Evolutionary conservation across 30 jellyfish, hydroid and myxozoan species (phyloP), one percentile per base, ranked within the genome.

Genomic region (Hydractinia symbiolongicarpus): DNA sequence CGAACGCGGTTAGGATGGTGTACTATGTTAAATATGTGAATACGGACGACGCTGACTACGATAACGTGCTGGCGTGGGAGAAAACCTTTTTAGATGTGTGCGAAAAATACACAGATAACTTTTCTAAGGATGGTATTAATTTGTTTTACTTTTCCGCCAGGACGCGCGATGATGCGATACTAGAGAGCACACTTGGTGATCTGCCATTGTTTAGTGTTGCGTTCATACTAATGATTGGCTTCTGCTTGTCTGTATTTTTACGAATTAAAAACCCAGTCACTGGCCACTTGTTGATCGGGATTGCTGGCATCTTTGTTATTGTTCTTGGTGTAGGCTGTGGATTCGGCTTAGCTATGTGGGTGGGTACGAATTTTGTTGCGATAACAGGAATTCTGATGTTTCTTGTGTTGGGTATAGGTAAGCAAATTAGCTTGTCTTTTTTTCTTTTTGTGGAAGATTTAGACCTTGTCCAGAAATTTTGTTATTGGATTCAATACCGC

Each of bases 301-400:
- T 71, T 7, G 40, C 17, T 71, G 80, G 80, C 15, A 71, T 71
- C n/a, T 71, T 30, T 15, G 67, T 71, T 13, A 71, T 71, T 15
- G 50, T 71, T 54, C 61, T 71, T 7, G 80, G 80, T 8, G 80
- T 71, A 6, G 80, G 80, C 9, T 71, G 80, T 71, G 80, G 80
- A 7, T 71, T 71, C n/a, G 80, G 80, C 17, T 50, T 71, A 30
- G 80, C 80, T 4, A 71, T 71, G 80, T 71, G 80, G 80, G 85
- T 93, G 20, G 75, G 77, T 14, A 84, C 97, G 8, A 93, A 84
- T 70, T 83, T 90, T 67, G 94, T 85, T 21, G 97, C 97, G 4
- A 84, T 90, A 69, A 71, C 80, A 7, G 80, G 80, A 71, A 71
- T 71, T 19, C 54, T 71, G n/a, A 71, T 71, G 80, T 71, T 71